Evolutionary conservation across 2,113 vertebrate genomes (phyloP).

Genomic region (Hemibagrus wyckioides): DNA sequence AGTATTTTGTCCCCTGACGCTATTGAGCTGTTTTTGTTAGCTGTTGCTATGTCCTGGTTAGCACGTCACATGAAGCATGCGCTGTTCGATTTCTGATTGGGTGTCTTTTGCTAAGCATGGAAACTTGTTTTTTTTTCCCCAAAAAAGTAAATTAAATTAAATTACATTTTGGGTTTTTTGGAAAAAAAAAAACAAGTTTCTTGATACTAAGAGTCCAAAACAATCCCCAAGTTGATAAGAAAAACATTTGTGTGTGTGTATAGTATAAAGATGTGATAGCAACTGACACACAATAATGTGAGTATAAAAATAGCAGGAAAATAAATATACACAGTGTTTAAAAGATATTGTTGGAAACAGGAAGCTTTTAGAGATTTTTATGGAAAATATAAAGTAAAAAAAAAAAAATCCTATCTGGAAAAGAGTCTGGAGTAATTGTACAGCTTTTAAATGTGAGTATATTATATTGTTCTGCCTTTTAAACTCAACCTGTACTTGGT

Average conservation of each 20-base stretch:
- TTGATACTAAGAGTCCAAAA: too few relatives aligned
- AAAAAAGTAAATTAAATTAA: too few relatives aligned
- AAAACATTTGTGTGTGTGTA: neutral
- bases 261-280: neutral
- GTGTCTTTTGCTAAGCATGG: too few relatives aligned
- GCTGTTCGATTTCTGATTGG: too few relatives aligned
- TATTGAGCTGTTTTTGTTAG: too few relatives aligned
- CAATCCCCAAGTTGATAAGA: too few relatives aligned
- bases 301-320: neutral
- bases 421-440: neutral
- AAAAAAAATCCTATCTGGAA: neutral
- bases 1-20: too few relatives aligned
- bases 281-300: neutral
- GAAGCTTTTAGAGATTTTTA: neutral
- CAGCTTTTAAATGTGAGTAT: neutral
- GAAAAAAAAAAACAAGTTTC: too few relatives aligned
- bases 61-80: too few relatives aligned
- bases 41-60: too few relatives aligned
- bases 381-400: neutral
- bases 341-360: neutral
- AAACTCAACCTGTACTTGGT: neutral
- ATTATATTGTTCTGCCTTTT: neutral
- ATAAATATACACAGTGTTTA: neutral
- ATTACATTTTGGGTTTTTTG: too few relatives aligned
- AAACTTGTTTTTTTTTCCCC: too few relatives aligned